Percentiles rank a stretch among this genome's conserved stretches.
Evolutionary conservation across 2,113 vertebrate genomes (phyloP).

Genomic region (Calyptomena viridis): DNA sequence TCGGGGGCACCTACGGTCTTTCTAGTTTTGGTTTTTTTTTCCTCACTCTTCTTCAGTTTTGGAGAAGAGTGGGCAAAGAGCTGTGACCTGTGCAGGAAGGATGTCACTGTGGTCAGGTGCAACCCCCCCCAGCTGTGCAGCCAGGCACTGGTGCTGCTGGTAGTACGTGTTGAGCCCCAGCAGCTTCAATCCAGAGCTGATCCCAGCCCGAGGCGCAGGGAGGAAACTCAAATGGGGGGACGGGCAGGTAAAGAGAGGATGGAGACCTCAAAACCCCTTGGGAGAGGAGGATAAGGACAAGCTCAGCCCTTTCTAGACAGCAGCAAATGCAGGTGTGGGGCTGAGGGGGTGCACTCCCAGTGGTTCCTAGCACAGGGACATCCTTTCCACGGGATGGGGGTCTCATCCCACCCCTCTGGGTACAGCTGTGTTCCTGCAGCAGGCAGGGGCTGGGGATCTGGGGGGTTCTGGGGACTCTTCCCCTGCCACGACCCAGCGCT

Average conservation of each 20-base stretch:
- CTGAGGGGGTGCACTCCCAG: rapidly evolving
- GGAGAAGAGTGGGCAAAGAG: no score
- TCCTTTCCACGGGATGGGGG: rapidly evolving
- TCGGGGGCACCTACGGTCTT: neutral
- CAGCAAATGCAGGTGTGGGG: neutral
- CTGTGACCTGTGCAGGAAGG: neutral
- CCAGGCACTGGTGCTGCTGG: neutral
- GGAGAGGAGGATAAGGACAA: neutral
- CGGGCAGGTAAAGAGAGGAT: neutral
- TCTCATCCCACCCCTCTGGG: rapidly evolving
- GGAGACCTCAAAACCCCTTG: neutral
- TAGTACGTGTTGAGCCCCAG: neutral
- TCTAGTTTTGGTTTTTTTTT: rapidly evolving
- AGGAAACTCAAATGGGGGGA: neutral
- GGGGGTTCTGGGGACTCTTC: neutral
- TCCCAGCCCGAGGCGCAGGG: rapidly evolving
- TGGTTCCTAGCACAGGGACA: neutral
- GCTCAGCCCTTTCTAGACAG: neutral
- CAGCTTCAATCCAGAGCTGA: neutral
- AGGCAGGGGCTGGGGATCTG: neutral
- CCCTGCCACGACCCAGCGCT: rapidly evolving
- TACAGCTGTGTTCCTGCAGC: neutral
- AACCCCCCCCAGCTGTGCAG: neutral
- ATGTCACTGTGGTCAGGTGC: neutral
- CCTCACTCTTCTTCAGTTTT: neutral